Evolutionary conservation across 2,797 vertebrate genomes (phyloP), one percentile per base, ranked within the genome.

Genomic region (Typhlichthys eigenmanni): DNA sequence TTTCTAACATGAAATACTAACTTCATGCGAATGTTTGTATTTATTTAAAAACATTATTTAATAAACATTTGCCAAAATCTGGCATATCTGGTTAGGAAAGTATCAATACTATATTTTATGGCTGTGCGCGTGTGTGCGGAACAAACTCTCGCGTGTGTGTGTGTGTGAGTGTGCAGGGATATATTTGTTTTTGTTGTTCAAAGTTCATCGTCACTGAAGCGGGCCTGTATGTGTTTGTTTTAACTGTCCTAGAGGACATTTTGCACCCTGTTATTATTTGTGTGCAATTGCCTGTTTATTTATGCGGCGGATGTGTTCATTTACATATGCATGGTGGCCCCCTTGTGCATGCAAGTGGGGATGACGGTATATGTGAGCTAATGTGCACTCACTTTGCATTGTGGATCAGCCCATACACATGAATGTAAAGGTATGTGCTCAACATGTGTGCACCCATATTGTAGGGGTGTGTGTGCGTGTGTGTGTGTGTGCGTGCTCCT

Each of bases 201-300:
- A 34, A 16, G 34, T 59, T 47, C 38, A 5, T 13, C 58, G 59
- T 47, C 66, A 66, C 55, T 62, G 65, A 50, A 64, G 55, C 13
- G 51, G 69, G 56, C 60, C 58, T 50, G 38, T 38, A 9, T 50
- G 53, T n/a, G 53, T 55, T 24, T 24, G 24, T 32, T 58, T 78
- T 78, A 75, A 69, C 64, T 64, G 32, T 73, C 64, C 24, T 8
- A 16, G 11, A 66, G 63, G 65, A 11, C 69, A 65, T 62, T 14
- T n/a, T 7, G 0, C 38, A 16, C 14, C 68, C 66, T 67, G 63
- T 70, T 24, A 3, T 74, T 78, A 62, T 64, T 54, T 17, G 17
- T 60, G 16, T 8, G 16, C 69, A 43, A 19, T 7, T 53, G 45
- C 61, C 66, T 80, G 51, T 64, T 65, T 67, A 57, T 76, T 12